These are phyloP conservation scores for Epinephelus moara DNA, from an alignment of 2,113 vertebrate genomes.

Conservation along the genomic window DNA sequence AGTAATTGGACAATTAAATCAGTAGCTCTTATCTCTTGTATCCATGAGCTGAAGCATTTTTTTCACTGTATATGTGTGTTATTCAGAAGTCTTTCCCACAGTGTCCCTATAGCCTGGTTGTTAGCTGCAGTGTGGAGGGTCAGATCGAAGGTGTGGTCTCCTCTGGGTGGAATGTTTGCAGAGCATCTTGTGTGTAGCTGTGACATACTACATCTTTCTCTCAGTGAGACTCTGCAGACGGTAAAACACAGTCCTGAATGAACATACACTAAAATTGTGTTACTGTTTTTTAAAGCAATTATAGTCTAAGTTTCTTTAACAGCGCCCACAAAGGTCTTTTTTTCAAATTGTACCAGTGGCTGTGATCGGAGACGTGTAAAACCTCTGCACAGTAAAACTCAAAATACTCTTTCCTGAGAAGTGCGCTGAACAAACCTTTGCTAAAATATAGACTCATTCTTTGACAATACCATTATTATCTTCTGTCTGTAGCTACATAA, in stretches of 20 bases:
- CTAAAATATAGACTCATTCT: neutral
- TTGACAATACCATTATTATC: neutral
- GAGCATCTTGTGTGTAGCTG: constrained; percentile 75
- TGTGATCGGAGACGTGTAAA: neutral
- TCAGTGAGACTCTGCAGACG: constrained; percentile 44
- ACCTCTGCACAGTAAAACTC: neutral
- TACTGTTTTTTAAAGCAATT: constrained; percentile 15
- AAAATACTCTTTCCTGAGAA: neutral
- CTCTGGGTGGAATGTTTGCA: constrained; percentile 82
- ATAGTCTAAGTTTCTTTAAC: neutral
- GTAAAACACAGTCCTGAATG: constrained; percentile 32
- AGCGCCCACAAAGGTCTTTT: neutral
- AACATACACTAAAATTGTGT: constrained; percentile 21
- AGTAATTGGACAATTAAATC: neutral
- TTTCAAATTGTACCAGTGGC: neutral
- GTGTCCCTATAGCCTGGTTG: neutral
- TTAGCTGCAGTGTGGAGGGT: constrained; percentile 5
- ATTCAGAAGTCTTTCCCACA: neutral
- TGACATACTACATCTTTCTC: constrained; percentile 83
- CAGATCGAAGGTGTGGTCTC: constrained; percentile 30
- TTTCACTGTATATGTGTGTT: neutral
- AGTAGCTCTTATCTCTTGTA: neutral
- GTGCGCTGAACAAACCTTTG: neutral
- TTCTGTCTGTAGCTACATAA: neutral
- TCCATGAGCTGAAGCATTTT: neutral